Percentiles rank a stretch among this genome's conserved stretches.
Evolutionary conservation across 2,888 invertebrate species (phyloP).

Genomic region (Smittia sp.): DNA sequence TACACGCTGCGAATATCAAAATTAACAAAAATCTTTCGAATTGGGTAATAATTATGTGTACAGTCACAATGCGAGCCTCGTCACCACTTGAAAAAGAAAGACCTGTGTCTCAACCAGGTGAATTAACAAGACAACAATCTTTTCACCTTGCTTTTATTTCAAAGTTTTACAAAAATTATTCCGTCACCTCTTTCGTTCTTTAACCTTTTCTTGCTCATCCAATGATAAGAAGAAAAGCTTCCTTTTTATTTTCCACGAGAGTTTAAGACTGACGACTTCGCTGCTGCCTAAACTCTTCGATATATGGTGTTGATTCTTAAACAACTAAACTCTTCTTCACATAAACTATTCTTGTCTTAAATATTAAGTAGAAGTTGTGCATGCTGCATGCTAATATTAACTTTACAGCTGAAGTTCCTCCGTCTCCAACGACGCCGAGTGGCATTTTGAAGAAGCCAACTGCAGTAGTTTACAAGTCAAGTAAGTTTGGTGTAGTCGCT

Average conservation of each 20-base stretch:
- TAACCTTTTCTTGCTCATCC: too few relatives aligned
- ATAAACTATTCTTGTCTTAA: not conserved
- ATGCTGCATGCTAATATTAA: constrained; percentile 34
- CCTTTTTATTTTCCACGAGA: not conserved
- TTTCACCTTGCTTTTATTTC: constrained; percentile 12
- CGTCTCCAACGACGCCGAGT: constrained; percentile 16
- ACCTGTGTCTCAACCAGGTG: constrained; percentile 46
- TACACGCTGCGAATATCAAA: constrained; percentile 41
- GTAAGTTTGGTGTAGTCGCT: constrained; percentile 36
- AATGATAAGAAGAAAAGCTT: not conserved
- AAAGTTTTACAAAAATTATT: constrained; percentile 10
- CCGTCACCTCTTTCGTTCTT: constrained; percentile 20
- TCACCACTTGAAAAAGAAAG: constrained; percentile 46
- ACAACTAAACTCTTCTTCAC: not conserved
- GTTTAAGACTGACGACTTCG: constrained; percentile 9
- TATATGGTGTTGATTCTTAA: constrained; percentile 17
- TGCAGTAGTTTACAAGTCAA: constrained; percentile 30
- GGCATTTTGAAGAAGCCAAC: constrained; percentile 36
- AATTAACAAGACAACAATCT: constrained; percentile 17
- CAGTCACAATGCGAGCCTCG: constrained; percentile 45
- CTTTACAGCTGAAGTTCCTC: constrained; percentile 21
- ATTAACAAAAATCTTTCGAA: constrained; percentile 40
- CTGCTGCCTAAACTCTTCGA: not conserved
- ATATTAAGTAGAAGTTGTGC: constrained; percentile 8
- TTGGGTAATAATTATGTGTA: constrained; percentile 27